A percentile compares a stretch with the other conserved stretches of the same genome.
These are phyloP conservation scores for Odocoileus hemionus DNA, from an alignment of 2,113 vertebrate species.

Conservation along the genomic window DNA sequence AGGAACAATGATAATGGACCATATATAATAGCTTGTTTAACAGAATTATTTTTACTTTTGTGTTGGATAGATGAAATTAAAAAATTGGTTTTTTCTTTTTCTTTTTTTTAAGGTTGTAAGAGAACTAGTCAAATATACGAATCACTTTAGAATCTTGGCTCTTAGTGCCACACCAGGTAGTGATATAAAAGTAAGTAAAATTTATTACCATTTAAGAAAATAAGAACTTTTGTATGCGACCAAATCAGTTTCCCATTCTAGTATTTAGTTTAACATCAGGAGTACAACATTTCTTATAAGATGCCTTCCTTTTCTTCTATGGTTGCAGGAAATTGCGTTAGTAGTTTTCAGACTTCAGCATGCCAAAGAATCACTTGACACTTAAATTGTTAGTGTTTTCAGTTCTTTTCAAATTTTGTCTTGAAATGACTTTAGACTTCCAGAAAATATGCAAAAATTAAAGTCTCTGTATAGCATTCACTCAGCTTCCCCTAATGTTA, in stretches of 20 bases:
- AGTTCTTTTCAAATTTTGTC: conserved; percentile 4
- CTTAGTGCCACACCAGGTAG: conserved; percentile 96
- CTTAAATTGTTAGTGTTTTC: conserved; percentile 23
- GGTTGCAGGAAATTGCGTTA: neutral
- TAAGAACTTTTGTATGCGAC: neutral
- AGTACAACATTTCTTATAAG: neutral
- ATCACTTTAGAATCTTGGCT: conserved; percentile 92
- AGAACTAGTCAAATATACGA: conserved; percentile 88
- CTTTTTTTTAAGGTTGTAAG: conserved; percentile 86
- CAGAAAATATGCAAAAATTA: neutral
- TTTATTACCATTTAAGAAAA: conserved; percentile 1
- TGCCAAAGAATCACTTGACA: neutral
- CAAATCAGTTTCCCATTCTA: neutral
- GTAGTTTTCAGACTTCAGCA: neutral
- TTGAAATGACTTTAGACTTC: conserved; percentile 1
- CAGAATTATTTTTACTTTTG: neutral
- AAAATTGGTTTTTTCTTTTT: neutral
- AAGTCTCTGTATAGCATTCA: neutral
- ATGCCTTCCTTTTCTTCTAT: neutral
- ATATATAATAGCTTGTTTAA: neutral
- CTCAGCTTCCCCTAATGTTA: neutral
- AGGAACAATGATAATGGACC: neutral
- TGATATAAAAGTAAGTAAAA: conserved; percentile 87
- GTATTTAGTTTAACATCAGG: neutral
- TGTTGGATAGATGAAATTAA: conserved; percentile 13